Evolutionary conservation across 2,113 vertebrate species (phyloP).

Genomic region (Siniperca chuatsi): DNA sequence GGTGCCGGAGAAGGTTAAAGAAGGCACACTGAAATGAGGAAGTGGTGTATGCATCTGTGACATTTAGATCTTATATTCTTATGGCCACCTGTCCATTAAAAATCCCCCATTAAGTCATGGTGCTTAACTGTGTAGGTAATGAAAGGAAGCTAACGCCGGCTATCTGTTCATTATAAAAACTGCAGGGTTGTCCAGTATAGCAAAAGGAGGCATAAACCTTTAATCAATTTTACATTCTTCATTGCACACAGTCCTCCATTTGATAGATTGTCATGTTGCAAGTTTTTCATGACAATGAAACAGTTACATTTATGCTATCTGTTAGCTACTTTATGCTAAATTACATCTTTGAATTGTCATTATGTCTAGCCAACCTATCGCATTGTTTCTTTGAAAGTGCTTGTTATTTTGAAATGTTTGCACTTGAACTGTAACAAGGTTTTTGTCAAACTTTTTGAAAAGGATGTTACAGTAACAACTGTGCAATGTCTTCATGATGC

Average conservation of each 20-base stretch:
- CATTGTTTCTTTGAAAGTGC: too few relatives aligned
- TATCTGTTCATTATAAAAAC: not conserved
- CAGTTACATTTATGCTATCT: not conserved
- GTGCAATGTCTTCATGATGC: too few relatives aligned
- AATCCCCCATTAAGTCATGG: slow-evolving; percentile 4
- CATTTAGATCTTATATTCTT: not conserved
- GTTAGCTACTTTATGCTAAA: not conserved
- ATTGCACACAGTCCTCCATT: not conserved
- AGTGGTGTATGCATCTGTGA: slow-evolving; percentile 7
- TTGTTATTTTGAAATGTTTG: too few relatives aligned
- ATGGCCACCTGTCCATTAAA: slow-evolving; percentile 6
- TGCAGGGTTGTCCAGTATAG: not conserved
- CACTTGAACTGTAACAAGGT: too few relatives aligned
- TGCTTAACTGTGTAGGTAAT: not conserved
- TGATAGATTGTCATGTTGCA: not conserved
- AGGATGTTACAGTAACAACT: too few relatives aligned
- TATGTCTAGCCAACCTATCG: not conserved
- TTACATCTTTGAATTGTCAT: not conserved
- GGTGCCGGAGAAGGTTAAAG: not conserved
- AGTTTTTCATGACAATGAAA: not conserved
- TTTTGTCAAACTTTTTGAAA: too few relatives aligned
- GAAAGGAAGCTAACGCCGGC: not conserved
- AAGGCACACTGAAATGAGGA: not conserved
- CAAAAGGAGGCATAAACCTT: not conserved
- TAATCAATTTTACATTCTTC: not conserved